Conservation (phyloP, 2,113 vertebrate species). For the Synodontis membranacea region DNA sequence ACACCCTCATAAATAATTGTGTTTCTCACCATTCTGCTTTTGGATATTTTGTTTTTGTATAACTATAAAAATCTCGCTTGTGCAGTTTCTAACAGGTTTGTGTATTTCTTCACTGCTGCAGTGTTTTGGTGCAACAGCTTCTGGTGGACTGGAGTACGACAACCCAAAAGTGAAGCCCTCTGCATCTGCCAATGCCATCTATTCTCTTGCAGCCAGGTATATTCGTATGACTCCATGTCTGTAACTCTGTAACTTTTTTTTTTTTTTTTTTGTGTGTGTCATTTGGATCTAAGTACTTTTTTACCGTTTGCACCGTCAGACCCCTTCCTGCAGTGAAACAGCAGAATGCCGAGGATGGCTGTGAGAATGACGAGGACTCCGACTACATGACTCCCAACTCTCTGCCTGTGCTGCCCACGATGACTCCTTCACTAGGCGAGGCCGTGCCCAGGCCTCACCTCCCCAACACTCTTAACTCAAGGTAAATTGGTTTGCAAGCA, state of each 20-base stretch:
- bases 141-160: slow-evolving; percentile 78
- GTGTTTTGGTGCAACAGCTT: slow-evolving; percentile 71
- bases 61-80: neutral
- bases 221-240: neutral
- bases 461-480: slow-evolving; percentile 62
- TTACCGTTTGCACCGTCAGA: slow-evolving; percentile 62
- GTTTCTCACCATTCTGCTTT: neutral
- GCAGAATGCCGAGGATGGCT: slow-evolving; percentile 73
- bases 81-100: neutral
- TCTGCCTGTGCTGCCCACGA: slow-evolving; percentile 76
- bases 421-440: slow-evolving; percentile 43
- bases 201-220: slow-evolving; percentile 87
- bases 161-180: slow-evolving; percentile 93
- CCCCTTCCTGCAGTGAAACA: slow-evolving; percentile 76
- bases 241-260: too few relatives aligned
- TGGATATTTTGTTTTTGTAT: neutral
- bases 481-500: slow-evolving; percentile 55
- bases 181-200: slow-evolving; percentile 89
- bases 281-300: neutral
- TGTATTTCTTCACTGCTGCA: slow-evolving; percentile 61
- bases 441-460: slow-evolving; percentile 70
- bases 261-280: neutral
- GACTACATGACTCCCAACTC: slow-evolving; percentile 97
- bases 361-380: slow-evolving; percentile 83
- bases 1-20: too few relatives aligned